Evolutionary conservation across 2,888 invertebrate species (phyloP), one percentile per base, ranked within the genome.

Genomic region (Tryphoninae sp.): DNA sequence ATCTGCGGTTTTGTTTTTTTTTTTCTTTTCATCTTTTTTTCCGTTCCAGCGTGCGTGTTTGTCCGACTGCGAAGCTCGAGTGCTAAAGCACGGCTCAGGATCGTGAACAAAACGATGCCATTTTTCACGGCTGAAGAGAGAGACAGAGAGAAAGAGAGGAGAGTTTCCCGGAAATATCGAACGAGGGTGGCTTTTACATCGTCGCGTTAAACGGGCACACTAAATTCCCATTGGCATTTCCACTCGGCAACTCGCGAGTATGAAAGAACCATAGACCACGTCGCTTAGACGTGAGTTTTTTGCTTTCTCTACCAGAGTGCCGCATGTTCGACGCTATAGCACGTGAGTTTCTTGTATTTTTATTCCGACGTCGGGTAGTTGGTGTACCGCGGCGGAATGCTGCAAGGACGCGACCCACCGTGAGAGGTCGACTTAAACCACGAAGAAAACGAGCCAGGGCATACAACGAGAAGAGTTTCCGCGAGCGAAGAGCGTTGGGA

Each of bases 371-470:
- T n/a, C 33, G 51, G 40, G 26, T 16, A 51, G 13, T n/a, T 22
- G 9, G 40, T 42, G 42, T 23, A 19, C 74, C n/a, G 33, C n/a
- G 45, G 33, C n/a, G 45, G 49, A 26, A 51, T 45, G 45, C 13
- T 45, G 2, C 13, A 13, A 13, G 13, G 13, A 45, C 1, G 45
- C 13, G 45, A 3, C 45, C 45, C 45, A 33, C 68, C 11, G 33
- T 23, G 8, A 3, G 65, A 45, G 58, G 22, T 55, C 65, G 59
- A 45, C 65, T 75, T 49, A 75, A 75, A 75, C 19, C 26, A 75
- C 16, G 65, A 75, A 65, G 58, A 75, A 65, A 64, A 64, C 45
- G 22, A 42, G 45, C 1, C 11, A 59, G 58, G 11, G 58, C 45
- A 19, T 3, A 45, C 45, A 0, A 13, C 2, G 45, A 45, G 45